These are phyloP conservation scores for Eudasyphora cyanicolor DNA, from an alignment of 2,888 invertebrate species.

Conservation along the genomic window DNA sequence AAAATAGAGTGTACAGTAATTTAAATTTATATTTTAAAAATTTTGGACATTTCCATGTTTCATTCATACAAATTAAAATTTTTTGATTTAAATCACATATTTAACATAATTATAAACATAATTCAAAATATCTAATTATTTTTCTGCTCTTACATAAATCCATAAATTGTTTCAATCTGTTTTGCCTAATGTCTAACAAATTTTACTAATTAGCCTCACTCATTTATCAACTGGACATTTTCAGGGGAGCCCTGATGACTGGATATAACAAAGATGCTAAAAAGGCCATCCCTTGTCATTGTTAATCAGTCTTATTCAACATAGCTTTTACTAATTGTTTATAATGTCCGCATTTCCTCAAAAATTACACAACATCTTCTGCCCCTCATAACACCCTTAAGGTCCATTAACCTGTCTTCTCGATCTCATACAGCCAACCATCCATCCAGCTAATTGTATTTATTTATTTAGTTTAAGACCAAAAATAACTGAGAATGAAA, in stretches of 20 bases:
- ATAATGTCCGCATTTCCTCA: constrained; percentile 44
- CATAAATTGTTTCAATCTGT: background rate
- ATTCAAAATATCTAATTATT: too few relatives aligned
- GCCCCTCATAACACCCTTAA: background rate
- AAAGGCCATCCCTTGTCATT: constrained; percentile 45
- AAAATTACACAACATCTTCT: constrained; percentile 32
- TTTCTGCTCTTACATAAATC: too few relatives aligned
- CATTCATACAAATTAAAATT: too few relatives aligned
- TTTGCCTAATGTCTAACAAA: background rate
- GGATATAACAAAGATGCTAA: background rate
- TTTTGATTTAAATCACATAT: too few relatives aligned
- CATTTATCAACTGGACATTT: background rate
- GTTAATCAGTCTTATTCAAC: constrained; percentile 28
- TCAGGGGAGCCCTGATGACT: background rate
- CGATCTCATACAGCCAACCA: background rate
- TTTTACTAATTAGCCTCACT: background rate
- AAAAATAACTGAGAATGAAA: constrained; percentile 59
- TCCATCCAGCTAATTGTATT: constrained; percentile 51
- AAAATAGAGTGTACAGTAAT: too few relatives aligned
- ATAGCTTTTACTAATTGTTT: constrained; percentile 51
- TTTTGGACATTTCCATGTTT: too few relatives aligned
- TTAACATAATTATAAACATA: too few relatives aligned
- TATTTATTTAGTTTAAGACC: constrained; percentile 31
- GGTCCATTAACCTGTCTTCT: background rate
- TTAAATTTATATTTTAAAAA: too few relatives aligned